Evolutionary conservation across 2,113 vertebrate species (phyloP).

Genomic region (Pogonocichla stellata): DNA sequence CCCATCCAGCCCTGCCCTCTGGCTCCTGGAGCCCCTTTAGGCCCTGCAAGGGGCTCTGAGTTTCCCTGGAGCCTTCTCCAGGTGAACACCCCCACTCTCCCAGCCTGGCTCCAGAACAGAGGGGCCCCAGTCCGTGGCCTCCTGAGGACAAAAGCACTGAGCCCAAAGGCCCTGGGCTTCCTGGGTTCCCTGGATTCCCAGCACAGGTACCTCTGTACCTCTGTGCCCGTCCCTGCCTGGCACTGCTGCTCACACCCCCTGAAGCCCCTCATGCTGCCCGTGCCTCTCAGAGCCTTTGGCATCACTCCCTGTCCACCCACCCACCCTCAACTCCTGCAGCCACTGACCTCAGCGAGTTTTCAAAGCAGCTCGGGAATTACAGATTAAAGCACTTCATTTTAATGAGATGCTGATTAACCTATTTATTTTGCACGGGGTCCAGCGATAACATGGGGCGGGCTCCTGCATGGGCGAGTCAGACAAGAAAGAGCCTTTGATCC

Average conservation of each 20-base stretch:
- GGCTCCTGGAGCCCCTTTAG: background rate
- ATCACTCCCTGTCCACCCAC: background rate
- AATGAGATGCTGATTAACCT: slow-evolving; percentile 49
- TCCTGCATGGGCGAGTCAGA: background rate
- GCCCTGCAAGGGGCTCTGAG: background rate
- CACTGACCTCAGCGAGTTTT: background rate
- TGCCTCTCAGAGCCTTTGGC: background rate
- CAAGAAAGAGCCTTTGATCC: slow-evolving; percentile 47
- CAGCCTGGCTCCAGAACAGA: background rate
- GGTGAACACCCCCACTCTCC: background rate
- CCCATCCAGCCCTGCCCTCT: rapidly evolving
- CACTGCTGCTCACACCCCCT: background rate
- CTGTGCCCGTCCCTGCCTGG: background rate
- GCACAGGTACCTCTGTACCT: background rate
- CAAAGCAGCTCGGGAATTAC: slow-evolving; percentile 10
- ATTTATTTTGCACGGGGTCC: slow-evolving; percentile 38
- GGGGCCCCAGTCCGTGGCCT: background rate
- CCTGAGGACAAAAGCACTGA: background rate
- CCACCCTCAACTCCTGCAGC: background rate
- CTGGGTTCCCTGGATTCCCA: background rate
- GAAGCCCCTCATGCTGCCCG: rapidly evolving
- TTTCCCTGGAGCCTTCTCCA: background rate
- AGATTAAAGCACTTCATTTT: slow-evolving; percentile 32
- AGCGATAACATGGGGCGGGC: background rate
- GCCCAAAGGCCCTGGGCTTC: background rate